Evolutionary conservation across 2,113 vertebrate genomes (phyloP), one percentile per base, ranked within the genome.

Genomic region (Erinaceus europaeus): DNA sequence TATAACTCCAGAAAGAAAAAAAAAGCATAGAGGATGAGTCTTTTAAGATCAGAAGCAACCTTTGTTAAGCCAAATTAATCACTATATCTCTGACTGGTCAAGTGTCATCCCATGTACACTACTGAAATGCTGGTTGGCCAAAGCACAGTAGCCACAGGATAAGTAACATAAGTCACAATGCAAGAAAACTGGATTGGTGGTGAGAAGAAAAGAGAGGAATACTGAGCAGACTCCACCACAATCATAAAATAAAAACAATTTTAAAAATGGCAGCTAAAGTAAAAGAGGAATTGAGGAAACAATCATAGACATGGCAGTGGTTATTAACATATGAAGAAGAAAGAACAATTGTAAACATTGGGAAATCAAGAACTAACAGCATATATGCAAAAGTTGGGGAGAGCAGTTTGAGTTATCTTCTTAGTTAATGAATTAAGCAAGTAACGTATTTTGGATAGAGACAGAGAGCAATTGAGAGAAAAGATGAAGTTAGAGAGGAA

Each of bases 161-260:
- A 27, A 44, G 34, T 79, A 34, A 44, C 12, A 3, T 7, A 65
- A 6, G 2, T 1, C 7, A 0, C 38, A 36, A 18, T 15, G 5
- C 6, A 50, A 14, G 74, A 75, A 89, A 84, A 32, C 1, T 12
- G 55, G n/a, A 34, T 8, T 21, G 7, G 0, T 13, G 23, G 29
- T 9, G 12, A 27, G 36, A 74, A 89, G 21, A 42, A 18, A 52
- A 15, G 27, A 18, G 12, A 4, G 5, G 25, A 42, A 36, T 0
- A 0, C 23, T 29, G 27, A 8, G 17, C 4, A 15, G 15, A 34
- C 8, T 1, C 21, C 8, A 1, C 2, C 25, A 25, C 17, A 25
- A 2, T 12, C 64, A 21, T 10, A 9, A 13, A 52, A 38, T 48
- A 21, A 67, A 62, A 17, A 20, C 20, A 34, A 18, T 4, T 34